A percentile compares a stretch with the other conserved stretches of the same genome.
phyloP scores from a whole-genome alignment of 2,113 vertebrate genomes.

The Pseudorasbora parva region DNA sequence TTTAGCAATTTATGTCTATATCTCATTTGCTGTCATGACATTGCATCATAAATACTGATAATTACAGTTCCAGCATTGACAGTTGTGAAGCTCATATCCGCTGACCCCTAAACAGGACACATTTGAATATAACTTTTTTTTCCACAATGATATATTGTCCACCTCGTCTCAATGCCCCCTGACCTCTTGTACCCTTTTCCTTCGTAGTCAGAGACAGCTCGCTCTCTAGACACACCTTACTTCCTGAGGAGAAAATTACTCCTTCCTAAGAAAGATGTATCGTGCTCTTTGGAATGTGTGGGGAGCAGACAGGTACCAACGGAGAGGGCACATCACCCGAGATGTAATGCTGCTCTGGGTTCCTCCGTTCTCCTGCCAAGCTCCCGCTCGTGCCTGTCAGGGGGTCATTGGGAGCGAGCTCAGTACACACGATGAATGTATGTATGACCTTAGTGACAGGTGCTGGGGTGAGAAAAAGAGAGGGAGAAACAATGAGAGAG shows the following conservation, averaged over 20 bases:
- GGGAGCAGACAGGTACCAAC: constrained; percentile 74
- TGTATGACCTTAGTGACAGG: constrained; percentile 70
- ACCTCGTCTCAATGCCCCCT: constrained; percentile 67
- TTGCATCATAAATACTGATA: background rate
- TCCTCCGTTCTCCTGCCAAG: constrained; percentile 70
- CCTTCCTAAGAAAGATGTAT: constrained; percentile 73
- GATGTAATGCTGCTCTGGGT: constrained; percentile 72
- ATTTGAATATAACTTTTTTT: constrained; percentile 31
- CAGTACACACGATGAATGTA: constrained; percentile 65
- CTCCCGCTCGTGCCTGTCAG: constrained; percentile 77
- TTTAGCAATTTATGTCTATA: background rate
- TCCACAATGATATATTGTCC: constrained; percentile 5
- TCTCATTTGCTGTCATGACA: background rate
- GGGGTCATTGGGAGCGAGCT: constrained; percentile 70
- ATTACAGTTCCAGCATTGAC: background rate
- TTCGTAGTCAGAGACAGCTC: constrained; percentile 73
- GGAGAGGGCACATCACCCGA: constrained; percentile 73
- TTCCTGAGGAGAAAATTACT: constrained; percentile 75
- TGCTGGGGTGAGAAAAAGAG: constrained; percentile 66
- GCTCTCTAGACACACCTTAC: constrained; percentile 73
- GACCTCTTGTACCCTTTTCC: constrained; percentile 71
- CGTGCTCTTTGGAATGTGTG: constrained; percentile 67
- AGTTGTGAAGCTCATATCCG: background rate
- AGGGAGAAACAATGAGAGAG: constrained; percentile 60
- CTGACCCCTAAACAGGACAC: constrained; percentile 5